Evolutionary conservation across 2,797 vertebrate species (phyloP).

Genomic region (Eulemur rubriventer): DNA sequence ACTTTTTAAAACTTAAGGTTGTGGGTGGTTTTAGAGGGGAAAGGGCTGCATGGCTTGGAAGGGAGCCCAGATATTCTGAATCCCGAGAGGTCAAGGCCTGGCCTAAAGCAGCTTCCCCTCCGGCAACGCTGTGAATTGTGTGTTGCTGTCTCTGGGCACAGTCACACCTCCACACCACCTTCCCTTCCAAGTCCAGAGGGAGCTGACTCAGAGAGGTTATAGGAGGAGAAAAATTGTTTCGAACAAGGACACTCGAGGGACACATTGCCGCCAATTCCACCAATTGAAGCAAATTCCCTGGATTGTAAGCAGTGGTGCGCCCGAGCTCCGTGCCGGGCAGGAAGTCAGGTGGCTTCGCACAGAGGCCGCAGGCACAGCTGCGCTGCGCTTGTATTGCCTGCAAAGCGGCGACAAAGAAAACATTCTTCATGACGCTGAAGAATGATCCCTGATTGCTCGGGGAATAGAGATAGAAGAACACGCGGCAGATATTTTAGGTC

Average conservation of each 20-base stretch:
- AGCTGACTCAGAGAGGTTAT: slow-evolving; percentile 23
- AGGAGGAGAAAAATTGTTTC: slow-evolving; percentile 27
- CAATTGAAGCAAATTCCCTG: not conserved
- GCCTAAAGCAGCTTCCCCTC: not conserved
- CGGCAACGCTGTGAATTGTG: fast-evolving
- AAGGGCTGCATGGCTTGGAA: not conserved
- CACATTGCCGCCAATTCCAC: not conserved
- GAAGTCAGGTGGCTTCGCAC: not conserved
- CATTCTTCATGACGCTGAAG: not conserved
- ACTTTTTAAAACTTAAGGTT: not conserved
- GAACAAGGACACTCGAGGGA: slow-evolving; percentile 57
- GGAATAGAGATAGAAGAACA: slow-evolving; percentile 51
- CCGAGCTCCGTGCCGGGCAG: not conserved
- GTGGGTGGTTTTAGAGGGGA: not conserved
- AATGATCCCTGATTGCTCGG: slow-evolving; percentile 73
- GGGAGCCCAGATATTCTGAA: not conserved
- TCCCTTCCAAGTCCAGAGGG: not conserved
- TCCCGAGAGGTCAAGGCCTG: not conserved
- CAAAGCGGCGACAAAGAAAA: slow-evolving; percentile 44
- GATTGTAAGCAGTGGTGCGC: not conserved
- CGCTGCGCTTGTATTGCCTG: not conserved
- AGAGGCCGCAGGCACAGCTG: slow-evolving; percentile 46
- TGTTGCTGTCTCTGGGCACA: fast-evolving
- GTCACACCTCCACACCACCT: not conserved
- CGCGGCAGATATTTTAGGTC: slow-evolving; percentile 62